Base-by-base conservation (phyloP, 2,113 vertebrate species). In the Picathartes gymnocephalus region DNA sequence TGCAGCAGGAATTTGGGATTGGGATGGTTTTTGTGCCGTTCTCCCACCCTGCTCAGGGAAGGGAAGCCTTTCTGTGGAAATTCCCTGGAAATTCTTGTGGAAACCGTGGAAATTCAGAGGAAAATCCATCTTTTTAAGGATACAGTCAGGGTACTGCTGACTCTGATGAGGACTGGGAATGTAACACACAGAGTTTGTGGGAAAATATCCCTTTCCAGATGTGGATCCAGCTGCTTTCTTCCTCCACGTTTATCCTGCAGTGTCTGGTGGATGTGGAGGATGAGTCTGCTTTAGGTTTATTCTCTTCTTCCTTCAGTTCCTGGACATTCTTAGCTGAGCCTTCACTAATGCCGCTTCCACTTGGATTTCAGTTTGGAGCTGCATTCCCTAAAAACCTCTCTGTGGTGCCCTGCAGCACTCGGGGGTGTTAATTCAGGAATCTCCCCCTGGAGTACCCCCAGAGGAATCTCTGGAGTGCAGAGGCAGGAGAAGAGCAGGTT, bases 131-230 rank as follows among this genome's bases (percentile, higher is more conserved):
- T 65, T 48, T 57, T 40, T 15, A 13, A 40, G 58, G 81, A 4
- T 24, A 0, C 28, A 62, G 5, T 9, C 37, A 12, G 40, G 9
- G 27, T 35, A 0, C 16, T 61, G 68, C 64, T 68, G 86, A 4
- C 11, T 56, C 61, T 30, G 53, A 4, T 35, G 15, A n/a, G 77
- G 56, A 3, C 20, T 84, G 24, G 35, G 31, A 56, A 14, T 7
- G 1, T 8, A 8, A 11, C 2, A 3, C 44, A 1, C 6, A 30
- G 1, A 30, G 1, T 14, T 22, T 3, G 16, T 23, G 70, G 71
- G 2, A 21, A 21, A 73, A 30, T 7, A 5, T 0, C 62, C 31
- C 42, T 81, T 33, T 33, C 18, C 71, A 50, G 20, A 35, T 5
- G 30, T 13, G 20, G 9, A 3, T 53, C 37, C 85, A n/a, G 0